A percentile compares a stretch with the other conserved stretches of the same genome.
Conservation (phyloP, 2,888 invertebrate genomes). For the Rutpela maculata region DNA sequence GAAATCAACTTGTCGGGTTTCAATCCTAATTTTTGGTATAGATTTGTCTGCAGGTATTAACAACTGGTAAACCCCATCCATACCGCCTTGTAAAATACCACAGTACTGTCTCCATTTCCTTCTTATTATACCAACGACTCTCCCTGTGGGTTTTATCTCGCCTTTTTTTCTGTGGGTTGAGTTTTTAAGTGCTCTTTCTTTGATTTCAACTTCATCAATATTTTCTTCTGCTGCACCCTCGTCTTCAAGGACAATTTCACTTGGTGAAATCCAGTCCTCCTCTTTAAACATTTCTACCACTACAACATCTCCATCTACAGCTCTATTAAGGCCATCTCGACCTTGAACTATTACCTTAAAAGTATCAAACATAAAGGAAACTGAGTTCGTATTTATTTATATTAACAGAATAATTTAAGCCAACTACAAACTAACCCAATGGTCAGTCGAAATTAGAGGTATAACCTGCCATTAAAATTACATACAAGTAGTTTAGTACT, state of each 20-base stretch:
- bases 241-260: conserved; percentile 88
- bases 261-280: conserved; percentile 93
- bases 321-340: conserved; percentile 89
- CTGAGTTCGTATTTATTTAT: no score
- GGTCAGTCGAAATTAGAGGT: no score
- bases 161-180: conserved; percentile 58
- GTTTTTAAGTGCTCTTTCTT: conserved; percentile 71
- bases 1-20: conserved; percentile 92
- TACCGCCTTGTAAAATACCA: conserved; percentile 91
- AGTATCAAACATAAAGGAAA: background rate
- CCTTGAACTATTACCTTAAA: conserved; percentile 89
- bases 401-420: no score
- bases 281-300: conserved; percentile 93
- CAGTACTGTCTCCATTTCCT: conserved; percentile 99
- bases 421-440: no score
- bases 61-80: conserved; percentile 84
- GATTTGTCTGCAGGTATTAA: conserved; percentile 96
- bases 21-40: conserved; percentile 96
- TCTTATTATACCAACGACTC: conserved; percentile 94
- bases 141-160: conserved; percentile 80
- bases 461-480: no score
- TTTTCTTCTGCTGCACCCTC: conserved; percentile 80
- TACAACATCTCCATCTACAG: conserved; percentile 95
- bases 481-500: no score
- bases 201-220: conserved; percentile 81